phyloP scores from a whole-genome alignment of 1,140 invertebrate genomes.

The Heliconius nattereri region DNA sequence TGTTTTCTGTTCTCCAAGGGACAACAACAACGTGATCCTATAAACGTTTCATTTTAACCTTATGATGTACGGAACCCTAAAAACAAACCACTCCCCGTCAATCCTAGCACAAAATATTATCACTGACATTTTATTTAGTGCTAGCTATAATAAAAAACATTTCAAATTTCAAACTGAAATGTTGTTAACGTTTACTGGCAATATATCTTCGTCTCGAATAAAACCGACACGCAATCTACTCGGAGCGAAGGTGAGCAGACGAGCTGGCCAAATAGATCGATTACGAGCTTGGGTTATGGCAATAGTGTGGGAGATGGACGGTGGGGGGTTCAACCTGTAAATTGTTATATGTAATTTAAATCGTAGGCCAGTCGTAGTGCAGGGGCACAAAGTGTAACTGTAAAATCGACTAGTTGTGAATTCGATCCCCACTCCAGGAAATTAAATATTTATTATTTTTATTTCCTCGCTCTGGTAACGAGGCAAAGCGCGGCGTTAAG shows the following conservation, averaged over 20 bases:
- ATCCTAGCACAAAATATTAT: not conserved
- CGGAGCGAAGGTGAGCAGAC: slow-evolving; percentile 21
- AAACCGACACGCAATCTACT: slow-evolving; percentile 18
- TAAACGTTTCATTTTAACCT: no score
- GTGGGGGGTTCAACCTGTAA: not conserved
- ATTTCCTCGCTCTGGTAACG: no score
- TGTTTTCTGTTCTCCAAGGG: no score
- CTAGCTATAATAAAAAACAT: not conserved
- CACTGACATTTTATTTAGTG: not conserved
- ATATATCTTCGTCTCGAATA: slow-evolving; percentile 24
- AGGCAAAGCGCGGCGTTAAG: no score
- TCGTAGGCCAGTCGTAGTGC: not conserved
- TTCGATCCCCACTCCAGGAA: no score
- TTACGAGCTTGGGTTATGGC: slow-evolving; percentile 16
- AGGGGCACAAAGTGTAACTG: no score
- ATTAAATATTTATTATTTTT: no score
- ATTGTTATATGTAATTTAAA: not conserved
- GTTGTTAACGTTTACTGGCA: slow-evolving; percentile 13
- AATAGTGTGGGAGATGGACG: not conserved
- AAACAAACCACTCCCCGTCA: no score
- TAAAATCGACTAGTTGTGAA: no score
- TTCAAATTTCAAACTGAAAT: not conserved
- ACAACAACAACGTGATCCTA: no score
- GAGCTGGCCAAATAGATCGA: slow-evolving; percentile 19
- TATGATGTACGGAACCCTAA: no score